A percentile compares a stretch with the other conserved stretches of the same genome.
These are phyloP conservation scores for Pogonocherus hispidulus DNA, from an alignment of 2,888 invertebrate genomes.

Conservation along the genomic window DNA sequence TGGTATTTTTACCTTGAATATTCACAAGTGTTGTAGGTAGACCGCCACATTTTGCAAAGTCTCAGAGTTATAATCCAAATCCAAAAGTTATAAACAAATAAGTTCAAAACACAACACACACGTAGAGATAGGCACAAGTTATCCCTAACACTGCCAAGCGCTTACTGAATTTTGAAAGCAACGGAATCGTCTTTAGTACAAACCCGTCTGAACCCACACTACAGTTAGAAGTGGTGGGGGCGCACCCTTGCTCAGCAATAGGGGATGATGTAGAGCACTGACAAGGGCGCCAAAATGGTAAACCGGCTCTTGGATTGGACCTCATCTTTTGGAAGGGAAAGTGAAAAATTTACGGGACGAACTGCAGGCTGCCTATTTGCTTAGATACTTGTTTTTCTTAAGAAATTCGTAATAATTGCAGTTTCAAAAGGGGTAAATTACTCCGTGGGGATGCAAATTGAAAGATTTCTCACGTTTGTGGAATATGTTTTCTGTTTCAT, in stretches of 20 bases:
- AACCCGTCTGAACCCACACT: conserved; percentile 48
- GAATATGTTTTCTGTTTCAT: neutral
- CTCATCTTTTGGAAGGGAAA: conserved; percentile 11
- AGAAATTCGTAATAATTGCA: neutral
- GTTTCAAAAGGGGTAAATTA: neutral
- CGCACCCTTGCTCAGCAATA: conserved; percentile 46
- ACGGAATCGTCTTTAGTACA: conserved; percentile 46
- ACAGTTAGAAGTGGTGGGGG: conserved; percentile 47
- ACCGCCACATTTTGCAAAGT: conserved; percentile 62
- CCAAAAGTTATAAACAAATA: conserved; percentile 39
- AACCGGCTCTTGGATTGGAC: conserved; percentile 34
- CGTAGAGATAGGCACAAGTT: conserved; percentile 31
- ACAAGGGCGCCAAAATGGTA: conserved; percentile 53
- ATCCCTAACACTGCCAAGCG: conserved; percentile 28
- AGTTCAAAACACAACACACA: conserved; percentile 22
- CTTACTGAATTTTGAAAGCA: conserved; percentile 46
- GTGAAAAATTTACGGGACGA: neutral
- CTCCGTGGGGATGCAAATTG: neutral
- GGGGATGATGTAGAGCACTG: conserved; percentile 48
- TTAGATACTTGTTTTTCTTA: neutral
- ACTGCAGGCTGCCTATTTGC: no score
- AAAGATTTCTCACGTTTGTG: neutral
- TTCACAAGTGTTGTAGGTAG: conserved; percentile 66
- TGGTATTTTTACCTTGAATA: conserved; percentile 66
- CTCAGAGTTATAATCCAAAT: conserved; percentile 39